Base-by-base conservation (phyloP, 1,140 invertebrate genomes). In the Lycorma delicatula region DNA sequence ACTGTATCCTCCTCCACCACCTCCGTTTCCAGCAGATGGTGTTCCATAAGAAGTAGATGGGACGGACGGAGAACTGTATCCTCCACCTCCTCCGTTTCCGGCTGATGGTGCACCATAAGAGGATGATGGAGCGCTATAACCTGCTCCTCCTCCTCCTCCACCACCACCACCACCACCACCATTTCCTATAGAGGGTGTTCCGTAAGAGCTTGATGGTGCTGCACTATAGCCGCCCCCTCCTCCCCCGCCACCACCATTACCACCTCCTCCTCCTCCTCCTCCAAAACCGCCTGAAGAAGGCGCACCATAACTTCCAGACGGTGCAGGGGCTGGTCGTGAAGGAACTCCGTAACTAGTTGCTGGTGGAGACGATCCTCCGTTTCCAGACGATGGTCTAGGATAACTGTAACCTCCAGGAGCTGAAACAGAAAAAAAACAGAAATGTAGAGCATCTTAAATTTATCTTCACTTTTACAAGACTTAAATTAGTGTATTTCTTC, bases 321-420 rank as follows among this genome's bases (percentile, higher is more conserved):
- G 62, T 1, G 59, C 59, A 16, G 59, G 62, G 27, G 59, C 62
- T 18, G 62, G 62, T n/a, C 44, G 44, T 9, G 55, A 57, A 22
- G 62, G 62, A 12, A 63, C 59, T 12, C 62, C 62, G 28, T 63
- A 63, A 44, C 62, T 63, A 13, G 59, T 63, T n/a, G 59, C 53
- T 5, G 62, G 62, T 28, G 62, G 62, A 0, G 56, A 53, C 2
- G 34, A 28, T 5, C 28, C 38, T 2, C 52, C 52, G 41, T 49
- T 48, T 3, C 46, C 34, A 1, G 58, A 41, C 22, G 44, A 54
- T 36, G 60, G 60, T 20, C 52, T 36, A 12, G 50, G 41, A 26
- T 61, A 61, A 41, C 44, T 53, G 47, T 60, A 59, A 3, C 62
- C 62, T 12, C 49, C 36, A 16, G 61, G 61, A 46, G 63, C 58